Percentiles rank a stretch among this genome's conserved stretches.
Conservation (phyloP, 2,888 invertebrate species). For the Aphidoletes aphidimyza region DNA sequence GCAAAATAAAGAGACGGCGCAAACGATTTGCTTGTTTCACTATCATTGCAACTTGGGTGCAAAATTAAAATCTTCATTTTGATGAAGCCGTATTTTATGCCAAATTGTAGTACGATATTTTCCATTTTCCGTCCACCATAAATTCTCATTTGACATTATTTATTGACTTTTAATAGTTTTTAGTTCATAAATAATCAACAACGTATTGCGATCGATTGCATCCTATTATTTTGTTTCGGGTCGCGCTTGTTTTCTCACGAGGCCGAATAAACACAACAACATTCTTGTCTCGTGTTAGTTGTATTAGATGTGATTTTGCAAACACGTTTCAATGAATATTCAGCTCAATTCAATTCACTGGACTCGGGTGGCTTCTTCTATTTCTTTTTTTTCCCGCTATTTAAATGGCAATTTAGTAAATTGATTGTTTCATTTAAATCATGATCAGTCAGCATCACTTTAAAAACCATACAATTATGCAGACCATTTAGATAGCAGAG, state of each 20-base stretch:
- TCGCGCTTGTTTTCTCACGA: conserved; percentile 8
- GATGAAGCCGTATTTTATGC: conserved; percentile 41
- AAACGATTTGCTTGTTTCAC: not conserved
- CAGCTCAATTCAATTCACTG: not conserved
- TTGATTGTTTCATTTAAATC: conserved; percentile 51
- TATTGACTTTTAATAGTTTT: conserved; percentile 51
- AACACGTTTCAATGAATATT: not conserved
- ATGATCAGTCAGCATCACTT: conserved; percentile 18
- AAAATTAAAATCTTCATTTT: conserved; percentile 24
- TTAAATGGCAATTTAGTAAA: conserved; percentile 21
- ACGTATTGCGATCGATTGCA: not conserved
- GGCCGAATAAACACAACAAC: too few relatives aligned
- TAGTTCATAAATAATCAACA: conserved; percentile 47
- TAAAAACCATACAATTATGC: not conserved
- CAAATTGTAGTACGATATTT: not conserved
- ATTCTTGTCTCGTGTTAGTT: not conserved
- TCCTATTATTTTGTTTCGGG: not conserved
- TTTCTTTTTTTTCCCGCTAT: not conserved
- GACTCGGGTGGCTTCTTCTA: not conserved
- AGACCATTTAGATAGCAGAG: not conserved
- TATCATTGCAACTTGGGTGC: conserved; percentile 16
- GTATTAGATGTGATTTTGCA: not conserved
- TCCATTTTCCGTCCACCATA: conserved; percentile 21
- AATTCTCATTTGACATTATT: conserved; percentile 47
- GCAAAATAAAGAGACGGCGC: not conserved